These are phyloP conservation scores for Holotrichia oblita DNA, from an alignment of 1,140 invertebrate species.

Conservation along the genomic window DNA sequence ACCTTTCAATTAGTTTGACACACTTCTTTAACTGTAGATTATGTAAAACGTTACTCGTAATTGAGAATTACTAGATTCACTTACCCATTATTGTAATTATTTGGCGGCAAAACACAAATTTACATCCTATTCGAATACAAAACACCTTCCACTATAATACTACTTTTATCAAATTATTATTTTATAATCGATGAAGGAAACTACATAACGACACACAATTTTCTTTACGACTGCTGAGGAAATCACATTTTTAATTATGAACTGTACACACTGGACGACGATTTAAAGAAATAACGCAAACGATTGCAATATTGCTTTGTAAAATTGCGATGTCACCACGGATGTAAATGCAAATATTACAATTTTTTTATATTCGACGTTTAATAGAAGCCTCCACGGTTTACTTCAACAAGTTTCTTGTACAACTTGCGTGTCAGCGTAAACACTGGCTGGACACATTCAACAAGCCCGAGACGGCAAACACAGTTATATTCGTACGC, in stretches of 20 bases:
- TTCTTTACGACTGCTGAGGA: not conserved
- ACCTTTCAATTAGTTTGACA: conserved; percentile 17
- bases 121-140: not conserved
- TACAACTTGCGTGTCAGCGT: not conserved
- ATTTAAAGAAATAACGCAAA: not conserved
- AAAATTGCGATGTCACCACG: not conserved
- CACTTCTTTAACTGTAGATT: not conserved
- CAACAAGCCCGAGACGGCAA: not conserved
- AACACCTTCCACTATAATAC: not conserved
- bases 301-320: not conserved
- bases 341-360: not conserved
- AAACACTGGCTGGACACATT: not conserved
- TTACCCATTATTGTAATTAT: not conserved
- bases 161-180: not conserved
- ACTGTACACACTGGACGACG: not conserved
- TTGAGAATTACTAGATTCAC: not conserved
- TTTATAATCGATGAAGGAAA: not conserved
- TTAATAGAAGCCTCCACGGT: not conserved
- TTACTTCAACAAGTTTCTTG: not conserved
- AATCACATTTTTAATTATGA: not conserved
- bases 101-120: not conserved
- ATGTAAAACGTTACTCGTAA: conserved; percentile 4
- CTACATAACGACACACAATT: not conserved
- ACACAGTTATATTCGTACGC: not conserved
- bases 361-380: not conserved